Conservation (phyloP, 2,888 invertebrate genomes). For the Isoperla grammatica region DNA sequence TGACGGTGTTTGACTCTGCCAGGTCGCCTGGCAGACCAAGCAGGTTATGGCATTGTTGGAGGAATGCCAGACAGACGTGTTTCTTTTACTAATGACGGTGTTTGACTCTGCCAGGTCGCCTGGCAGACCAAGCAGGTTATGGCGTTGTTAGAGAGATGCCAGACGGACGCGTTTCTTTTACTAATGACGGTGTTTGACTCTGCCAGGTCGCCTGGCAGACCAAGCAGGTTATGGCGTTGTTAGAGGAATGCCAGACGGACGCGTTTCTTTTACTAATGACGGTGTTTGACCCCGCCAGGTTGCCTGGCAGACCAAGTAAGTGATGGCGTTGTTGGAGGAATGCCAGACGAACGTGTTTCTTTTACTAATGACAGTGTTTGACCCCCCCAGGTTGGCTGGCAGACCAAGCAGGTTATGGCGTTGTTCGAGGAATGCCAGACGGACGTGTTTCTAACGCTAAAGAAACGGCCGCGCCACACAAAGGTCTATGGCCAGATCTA, state of each 20-base stretch:
- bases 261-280: constrained; percentile 74
- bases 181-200: too few species aligned
- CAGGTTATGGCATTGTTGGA: constrained; percentile 67
- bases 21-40: constrained; percentile 79
- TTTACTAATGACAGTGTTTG: too few species aligned
- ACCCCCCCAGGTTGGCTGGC: constrained; percentile 80
- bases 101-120: too few species aligned
- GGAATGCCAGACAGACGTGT: constrained; percentile 74
- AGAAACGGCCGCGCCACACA: constrained; percentile 76
- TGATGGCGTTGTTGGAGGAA: too few species aligned
- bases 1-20: too few species aligned
- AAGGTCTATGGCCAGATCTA: constrained; percentile 71
- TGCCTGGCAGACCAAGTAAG: too few species aligned
- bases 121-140: constrained; percentile 72
- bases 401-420: constrained; percentile 67
- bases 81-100: constrained; percentile 75
- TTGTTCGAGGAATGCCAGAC: constrained; percentile 69
- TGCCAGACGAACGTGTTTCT: neutral
- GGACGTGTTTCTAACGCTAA: constrained; percentile 74
- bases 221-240: constrained; percentile 65
- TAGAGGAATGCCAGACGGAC: constrained; percentile 74
- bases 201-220: constrained; percentile 80
- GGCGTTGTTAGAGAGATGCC: too few species aligned
- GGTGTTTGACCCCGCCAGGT: too few species aligned
- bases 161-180: too few species aligned